A percentile compares a stretch with the other conserved stretches of the same genome.
Evolutionary conservation across 53 echinoderm and acorn worm species (phyloP).

Genomic region (Pentamera pediparva): DNA sequence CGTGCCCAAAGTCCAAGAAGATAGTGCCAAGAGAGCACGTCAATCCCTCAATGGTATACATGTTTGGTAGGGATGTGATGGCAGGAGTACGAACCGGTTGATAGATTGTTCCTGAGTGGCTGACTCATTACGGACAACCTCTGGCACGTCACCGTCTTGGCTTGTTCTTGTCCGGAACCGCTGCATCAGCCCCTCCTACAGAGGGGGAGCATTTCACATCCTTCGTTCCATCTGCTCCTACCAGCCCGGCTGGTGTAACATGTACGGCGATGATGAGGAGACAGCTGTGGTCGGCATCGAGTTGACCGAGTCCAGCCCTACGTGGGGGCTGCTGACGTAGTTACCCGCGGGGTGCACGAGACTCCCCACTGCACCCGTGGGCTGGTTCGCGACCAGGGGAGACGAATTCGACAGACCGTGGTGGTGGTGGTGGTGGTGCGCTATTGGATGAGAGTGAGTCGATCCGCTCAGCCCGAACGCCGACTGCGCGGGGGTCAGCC

Average conservation of each 20-base stretch:
- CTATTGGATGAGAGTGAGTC: slow-evolving; percentile 3
- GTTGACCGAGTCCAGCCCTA: slow-evolving; percentile 14
- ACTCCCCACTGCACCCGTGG: background rate
- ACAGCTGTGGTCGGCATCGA: slow-evolving; percentile 16
- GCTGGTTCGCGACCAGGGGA: background rate
- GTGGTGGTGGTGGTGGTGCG: slow-evolving; percentile 3
- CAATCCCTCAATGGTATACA: no score
- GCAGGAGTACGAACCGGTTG: no score
- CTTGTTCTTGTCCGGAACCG: no score
- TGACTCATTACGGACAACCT: no score
- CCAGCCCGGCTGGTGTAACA: slow-evolving; percentile 7
- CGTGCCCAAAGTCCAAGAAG: no score
- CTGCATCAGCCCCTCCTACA: no score
- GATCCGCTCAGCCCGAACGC: slow-evolving; percentile 13
- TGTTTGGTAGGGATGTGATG: no score
- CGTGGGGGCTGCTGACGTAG: slow-evolving; percentile 5
- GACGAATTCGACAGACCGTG: slow-evolving; percentile 22
- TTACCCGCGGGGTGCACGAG: slow-evolving; percentile 2
- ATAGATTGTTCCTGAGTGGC: no score
- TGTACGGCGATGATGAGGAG: slow-evolving; percentile 19
- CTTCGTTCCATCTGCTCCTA: no score
- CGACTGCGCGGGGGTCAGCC: slow-evolving; percentile 11
- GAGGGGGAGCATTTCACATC: no score
- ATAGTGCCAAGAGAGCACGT: no score
- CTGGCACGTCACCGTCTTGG: no score